phyloP scores from a whole-genome alignment of 2,113 vertebrate species.

The Mustela lutreola region DNA sequence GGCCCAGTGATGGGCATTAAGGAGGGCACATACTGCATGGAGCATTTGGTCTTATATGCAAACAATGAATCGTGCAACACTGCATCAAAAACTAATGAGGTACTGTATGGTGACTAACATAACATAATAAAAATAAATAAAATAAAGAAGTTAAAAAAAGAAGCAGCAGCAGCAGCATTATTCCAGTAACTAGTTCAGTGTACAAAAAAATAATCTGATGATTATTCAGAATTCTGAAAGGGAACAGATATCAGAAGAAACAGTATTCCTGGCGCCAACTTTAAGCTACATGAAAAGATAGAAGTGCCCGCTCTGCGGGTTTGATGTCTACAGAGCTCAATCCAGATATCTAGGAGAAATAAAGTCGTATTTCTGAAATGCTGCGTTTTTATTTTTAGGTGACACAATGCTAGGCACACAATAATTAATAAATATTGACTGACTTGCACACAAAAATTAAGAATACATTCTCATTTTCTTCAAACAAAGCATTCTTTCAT shows the following conservation, averaged over 20 bases:
- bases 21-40: too few species aligned
- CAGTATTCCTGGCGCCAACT: neutral
- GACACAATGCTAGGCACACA: neutral
- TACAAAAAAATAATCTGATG: neutral
- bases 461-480: neutral
- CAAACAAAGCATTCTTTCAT: neutral
- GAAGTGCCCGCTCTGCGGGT: neutral
- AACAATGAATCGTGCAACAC: too few species aligned
- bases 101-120: too few species aligned
- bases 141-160: too few species aligned
- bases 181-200: neutral
- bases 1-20: too few species aligned
- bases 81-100: too few species aligned
- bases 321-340: neutral
- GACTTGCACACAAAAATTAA: conserved; percentile 13
- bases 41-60: too few species aligned
- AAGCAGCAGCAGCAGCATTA: neutral
- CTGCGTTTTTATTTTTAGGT: neutral
- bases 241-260: neutral
- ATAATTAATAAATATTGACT: neutral
- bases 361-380: neutral
- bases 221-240: neutral
- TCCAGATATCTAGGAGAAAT: conserved; percentile 16
- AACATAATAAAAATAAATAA: too few species aligned
- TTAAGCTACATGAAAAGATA: conserved; percentile 40